Evolutionary conservation across 2,888 invertebrate genomes (phyloP).

Genomic region (Temnothorax rugatulus): DNA sequence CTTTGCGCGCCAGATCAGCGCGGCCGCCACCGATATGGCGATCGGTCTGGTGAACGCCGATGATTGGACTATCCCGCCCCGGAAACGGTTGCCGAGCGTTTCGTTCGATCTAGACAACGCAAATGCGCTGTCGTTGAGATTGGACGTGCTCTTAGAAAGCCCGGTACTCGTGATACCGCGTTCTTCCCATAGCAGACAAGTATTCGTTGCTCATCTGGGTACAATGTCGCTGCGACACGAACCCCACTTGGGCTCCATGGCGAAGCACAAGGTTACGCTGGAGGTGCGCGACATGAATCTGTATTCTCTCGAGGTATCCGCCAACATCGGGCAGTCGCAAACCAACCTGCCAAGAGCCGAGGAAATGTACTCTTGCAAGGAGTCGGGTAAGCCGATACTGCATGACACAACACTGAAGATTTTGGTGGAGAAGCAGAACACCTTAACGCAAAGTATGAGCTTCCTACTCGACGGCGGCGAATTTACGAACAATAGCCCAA

Average conservation of each 20-base stretch:
- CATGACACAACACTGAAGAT: conserved; percentile 95
- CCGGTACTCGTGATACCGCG: conserved; percentile 96
- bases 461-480: conserved; percentile 78
- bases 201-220: conserved; percentile 96
- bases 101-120: conserved; percentile 86
- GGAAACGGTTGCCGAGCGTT: conserved; percentile 86
- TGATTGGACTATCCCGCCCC: conserved; percentile 86
- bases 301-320: conserved; percentile 91
- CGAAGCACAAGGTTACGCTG: conserved; percentile 85
- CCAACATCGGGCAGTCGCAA: conserved; percentile 77
- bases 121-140: conserved; percentile 85
- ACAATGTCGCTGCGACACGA: conserved; percentile 90
- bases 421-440: conserved; percentile 87
- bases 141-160: conserved; percentile 94
- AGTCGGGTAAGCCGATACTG: conserved; percentile 94
- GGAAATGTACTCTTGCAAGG: conserved; percentile 91
- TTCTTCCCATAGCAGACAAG: conserved; percentile 92
- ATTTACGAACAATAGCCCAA: conserved; percentile 72
- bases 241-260: conserved; percentile 77
- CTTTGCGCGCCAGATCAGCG: conserved; percentile 94
- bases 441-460: conserved; percentile 75
- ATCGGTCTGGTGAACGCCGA: conserved; percentile 94
- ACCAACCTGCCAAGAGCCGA: conserved; percentile 88
- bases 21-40: conserved; percentile 98
- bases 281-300: conserved; percentile 95